These are phyloP conservation scores for Fopius arisanus DNA, from an alignment of 1,140 invertebrate species.

Conservation along the genomic window DNA sequence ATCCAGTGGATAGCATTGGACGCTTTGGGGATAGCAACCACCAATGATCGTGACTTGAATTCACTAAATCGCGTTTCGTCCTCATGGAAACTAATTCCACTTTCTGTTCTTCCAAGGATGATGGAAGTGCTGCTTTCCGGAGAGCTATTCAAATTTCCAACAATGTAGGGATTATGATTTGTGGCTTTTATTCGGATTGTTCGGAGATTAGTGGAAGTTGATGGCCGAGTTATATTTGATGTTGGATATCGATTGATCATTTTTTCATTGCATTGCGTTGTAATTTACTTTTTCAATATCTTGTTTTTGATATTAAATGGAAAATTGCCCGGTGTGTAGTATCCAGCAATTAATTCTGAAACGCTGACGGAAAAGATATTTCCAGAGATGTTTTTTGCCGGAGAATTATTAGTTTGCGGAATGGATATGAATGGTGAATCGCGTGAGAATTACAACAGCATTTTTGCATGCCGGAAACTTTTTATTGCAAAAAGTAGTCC, in stretches of 20 bases:
- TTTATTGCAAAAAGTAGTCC: background rate
- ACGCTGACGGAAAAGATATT: background rate
- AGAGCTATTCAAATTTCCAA: background rate
- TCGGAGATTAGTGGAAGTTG: too few species aligned
- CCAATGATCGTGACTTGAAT: constrained; percentile 20
- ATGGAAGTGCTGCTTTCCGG: background rate
- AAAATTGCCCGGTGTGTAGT: too few species aligned
- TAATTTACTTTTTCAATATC: too few species aligned
- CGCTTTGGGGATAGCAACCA: constrained; percentile 2
- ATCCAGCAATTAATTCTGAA: too few species aligned
- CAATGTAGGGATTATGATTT: too few species aligned
- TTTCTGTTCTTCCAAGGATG: background rate
- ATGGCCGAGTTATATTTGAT: too few species aligned
- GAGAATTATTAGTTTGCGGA: background rate
- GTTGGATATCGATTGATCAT: too few species aligned
- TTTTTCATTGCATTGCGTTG: too few species aligned
- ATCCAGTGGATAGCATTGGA: background rate
- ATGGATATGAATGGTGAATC: background rate
- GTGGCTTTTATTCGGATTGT: too few species aligned
- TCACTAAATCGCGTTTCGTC: background rate
- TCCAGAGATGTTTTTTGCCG: background rate
- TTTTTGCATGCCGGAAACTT: constrained; percentile 6
- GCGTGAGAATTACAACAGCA: background rate
- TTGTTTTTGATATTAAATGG: too few species aligned
- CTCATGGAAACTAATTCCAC: background rate